Evolutionary conservation across 2,888 invertebrate species (phyloP), one percentile per base, ranked within the genome.

Genomic region (Trypoxylon attenuatum): DNA sequence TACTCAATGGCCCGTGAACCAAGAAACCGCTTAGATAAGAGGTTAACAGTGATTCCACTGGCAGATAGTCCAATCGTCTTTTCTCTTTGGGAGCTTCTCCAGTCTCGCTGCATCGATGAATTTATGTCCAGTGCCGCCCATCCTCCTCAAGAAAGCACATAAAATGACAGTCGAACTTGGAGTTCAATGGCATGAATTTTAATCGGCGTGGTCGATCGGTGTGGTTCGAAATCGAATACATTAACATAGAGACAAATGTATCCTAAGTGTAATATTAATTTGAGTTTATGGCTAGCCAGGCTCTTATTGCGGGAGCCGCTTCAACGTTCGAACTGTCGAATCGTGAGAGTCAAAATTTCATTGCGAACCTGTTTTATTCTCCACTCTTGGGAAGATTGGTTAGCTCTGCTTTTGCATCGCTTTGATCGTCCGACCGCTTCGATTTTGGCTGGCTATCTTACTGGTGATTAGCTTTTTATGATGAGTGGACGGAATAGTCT

Each of bases 1-100:
- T 57, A 60, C 67, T 76, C 79, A 77, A 82, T 80, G 80, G 80
- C 60, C 80, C 80, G 71, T 82, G 75, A 81, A 75, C 71, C 73
- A 58, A 69, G 38, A 69, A 71, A 67, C 57, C 66, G 72, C 41
- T 62, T 19, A 76, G 76, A 76, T 76, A 76, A 76, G 45, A 13
- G 39, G 2, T 71, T 68, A 71, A 71, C 74, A 70, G 45, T 25
- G 73, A 73, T 73, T 70, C 59, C 53, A 47, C 56, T 45, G 22
- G 21, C 15, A 68, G 73, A 69, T 78, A 77, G 62, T 63, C n/a
- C n/a, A 56, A 29, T 52, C 45, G 21, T 13, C 23, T 49, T 55
- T 63, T 21, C 38, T 57, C 52, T n/a, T n/a, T n/a, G n/a, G n/a
- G 5, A 33, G 8, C 33, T 13, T 33, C n/a, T 33, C 33, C 33